These are phyloP conservation scores for Haemorhous mexicanus DNA, from an alignment of 2,113 vertebrate genomes.

Conservation along the genomic window DNA sequence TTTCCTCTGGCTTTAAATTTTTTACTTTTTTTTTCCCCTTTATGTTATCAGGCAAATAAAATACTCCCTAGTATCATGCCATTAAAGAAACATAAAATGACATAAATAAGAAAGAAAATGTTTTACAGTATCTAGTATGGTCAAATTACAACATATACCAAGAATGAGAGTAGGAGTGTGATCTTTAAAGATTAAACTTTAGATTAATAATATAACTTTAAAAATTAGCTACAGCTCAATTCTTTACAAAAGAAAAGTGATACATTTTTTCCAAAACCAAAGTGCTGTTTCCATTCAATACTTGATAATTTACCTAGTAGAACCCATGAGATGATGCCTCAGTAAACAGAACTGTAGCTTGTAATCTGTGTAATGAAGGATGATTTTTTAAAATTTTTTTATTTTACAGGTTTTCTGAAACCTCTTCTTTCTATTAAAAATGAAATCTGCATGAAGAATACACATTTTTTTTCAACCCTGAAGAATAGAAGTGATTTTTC, in stretches of 20 bases:
- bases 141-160: not conserved
- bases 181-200: not conserved
- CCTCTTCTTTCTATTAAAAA: not conserved
- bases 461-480: not conserved
- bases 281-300: not conserved
- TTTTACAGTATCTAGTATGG: not conserved
- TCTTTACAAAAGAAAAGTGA: not conserved
- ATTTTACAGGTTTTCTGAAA: not conserved
- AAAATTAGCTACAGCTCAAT: not conserved
- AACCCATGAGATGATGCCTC: not conserved
- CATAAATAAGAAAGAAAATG: not conserved
- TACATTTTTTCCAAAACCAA: not conserved
- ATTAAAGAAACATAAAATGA: not conserved
- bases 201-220: not conserved
- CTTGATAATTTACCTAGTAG: not conserved
- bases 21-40: rapidly evolving
- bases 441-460: not conserved
- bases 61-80: not conserved
- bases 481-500: not conserved
- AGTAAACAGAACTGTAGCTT: not conserved
- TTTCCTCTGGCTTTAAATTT: not conserved
- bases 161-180: not conserved
- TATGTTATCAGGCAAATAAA: not conserved
- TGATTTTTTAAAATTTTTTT: not conserved
- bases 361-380: not conserved